These are phyloP conservation scores for Dromaius novaehollandiae DNA, from an alignment of 2,113 vertebrate genomes.

Conservation along the genomic window DNA sequence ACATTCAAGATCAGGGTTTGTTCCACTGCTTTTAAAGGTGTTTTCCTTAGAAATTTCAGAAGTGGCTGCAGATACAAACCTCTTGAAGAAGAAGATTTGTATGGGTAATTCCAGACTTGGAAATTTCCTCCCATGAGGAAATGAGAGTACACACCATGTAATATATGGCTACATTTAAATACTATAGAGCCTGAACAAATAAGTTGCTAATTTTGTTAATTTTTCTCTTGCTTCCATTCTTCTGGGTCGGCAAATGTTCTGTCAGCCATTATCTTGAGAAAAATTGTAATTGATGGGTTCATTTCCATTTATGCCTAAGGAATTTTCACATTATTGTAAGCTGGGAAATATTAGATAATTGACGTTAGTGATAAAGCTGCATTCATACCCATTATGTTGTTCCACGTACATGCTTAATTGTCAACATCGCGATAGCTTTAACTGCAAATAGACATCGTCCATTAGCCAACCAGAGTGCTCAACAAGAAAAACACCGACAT, in stretches of 20 bases:
- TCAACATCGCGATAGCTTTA: constrained; percentile 68
- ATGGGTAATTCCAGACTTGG: constrained; percentile 9
- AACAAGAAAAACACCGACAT: constrained; percentile 60
- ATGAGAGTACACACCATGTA: not conserved
- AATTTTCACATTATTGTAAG: constrained; percentile 62
- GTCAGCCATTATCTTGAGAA: constrained; percentile 57
- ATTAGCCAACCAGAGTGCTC: constrained; percentile 70
- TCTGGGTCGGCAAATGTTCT: constrained; percentile 30
- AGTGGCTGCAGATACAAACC: not conserved
- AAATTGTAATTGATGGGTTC: constrained; percentile 63
- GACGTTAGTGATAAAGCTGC: constrained; percentile 63
- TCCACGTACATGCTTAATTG: constrained; percentile 69
- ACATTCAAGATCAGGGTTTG: not conserved
- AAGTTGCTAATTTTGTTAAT: constrained; percentile 45
- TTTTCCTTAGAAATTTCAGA: not conserved
- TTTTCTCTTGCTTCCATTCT: constrained; percentile 37
- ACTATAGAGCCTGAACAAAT: not conserved
- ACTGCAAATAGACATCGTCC: constrained; percentile 75
- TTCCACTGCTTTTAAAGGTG: not conserved
- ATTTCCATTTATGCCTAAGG: constrained; percentile 62
- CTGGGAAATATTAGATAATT: constrained; percentile 72
- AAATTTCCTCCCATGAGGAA: constrained; percentile 13
- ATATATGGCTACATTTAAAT: constrained; percentile 16
- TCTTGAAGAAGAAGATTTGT: not conserved
- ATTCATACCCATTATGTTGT: constrained; percentile 58